phyloP scores from a whole-genome alignment of 2,113 vertebrate species.

The Catharus bicknelli region DNA sequence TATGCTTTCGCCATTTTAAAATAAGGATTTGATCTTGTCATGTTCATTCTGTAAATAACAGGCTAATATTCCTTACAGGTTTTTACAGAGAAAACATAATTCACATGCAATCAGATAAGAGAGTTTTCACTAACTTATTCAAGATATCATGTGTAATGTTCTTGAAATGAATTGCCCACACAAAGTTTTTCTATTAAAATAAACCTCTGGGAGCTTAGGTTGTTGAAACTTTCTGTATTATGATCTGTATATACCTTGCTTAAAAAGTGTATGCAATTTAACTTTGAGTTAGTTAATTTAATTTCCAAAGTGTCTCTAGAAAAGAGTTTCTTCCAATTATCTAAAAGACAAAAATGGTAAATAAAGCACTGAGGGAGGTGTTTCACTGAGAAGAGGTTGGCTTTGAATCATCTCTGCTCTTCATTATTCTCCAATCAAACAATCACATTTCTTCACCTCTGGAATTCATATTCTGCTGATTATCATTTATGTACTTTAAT shows the following conservation, averaged over 20 bases:
- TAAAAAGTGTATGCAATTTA: not conserved
- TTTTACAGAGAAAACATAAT: not conserved
- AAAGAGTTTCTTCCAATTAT: constrained; percentile 58
- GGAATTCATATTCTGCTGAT: constrained; percentile 84
- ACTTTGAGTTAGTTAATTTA: constrained; percentile 43
- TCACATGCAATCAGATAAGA: not conserved
- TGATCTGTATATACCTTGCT: not conserved
- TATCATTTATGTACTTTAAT: constrained; percentile 84
- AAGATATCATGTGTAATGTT: not conserved
- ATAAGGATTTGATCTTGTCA: not conserved
- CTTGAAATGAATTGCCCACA: constrained; percentile 5
- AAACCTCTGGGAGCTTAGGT: not conserved
- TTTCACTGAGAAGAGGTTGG: constrained; percentile 47
- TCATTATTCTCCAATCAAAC: constrained; percentile 78
- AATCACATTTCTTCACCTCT: constrained; percentile 79
- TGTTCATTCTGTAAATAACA: not conserved
- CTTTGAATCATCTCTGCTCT: constrained; percentile 75
- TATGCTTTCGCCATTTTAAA: not conserved
- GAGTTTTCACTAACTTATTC: not conserved
- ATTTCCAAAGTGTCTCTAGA: constrained; percentile 36
- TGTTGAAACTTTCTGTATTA: not conserved
- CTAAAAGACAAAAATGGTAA: constrained; percentile 54
- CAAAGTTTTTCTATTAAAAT: constrained; percentile 29
- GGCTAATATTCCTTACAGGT: not conserved
- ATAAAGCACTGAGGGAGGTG: constrained; percentile 33